Percentiles rank a stretch among this genome's conserved stretches.
Evolutionary conservation across 1,140 invertebrate genomes (phyloP).

Genomic region (Megathymus violae): DNA sequence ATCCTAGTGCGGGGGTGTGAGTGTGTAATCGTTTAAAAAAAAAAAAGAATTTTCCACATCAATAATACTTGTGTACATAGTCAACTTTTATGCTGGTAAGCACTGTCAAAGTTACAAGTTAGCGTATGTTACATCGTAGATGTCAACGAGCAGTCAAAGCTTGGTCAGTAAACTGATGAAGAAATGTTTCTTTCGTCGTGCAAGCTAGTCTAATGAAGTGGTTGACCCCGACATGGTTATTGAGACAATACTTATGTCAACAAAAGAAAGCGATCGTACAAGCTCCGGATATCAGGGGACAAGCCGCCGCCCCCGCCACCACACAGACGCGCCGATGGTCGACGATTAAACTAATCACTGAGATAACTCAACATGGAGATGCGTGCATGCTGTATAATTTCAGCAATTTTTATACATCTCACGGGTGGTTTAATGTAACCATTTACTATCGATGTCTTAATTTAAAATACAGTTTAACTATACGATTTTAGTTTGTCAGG

Average conservation of each 20-base stretch:
- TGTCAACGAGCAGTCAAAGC: no score
- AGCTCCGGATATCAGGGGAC: constrained; percentile 42
- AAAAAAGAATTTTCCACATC: no score
- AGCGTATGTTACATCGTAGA: no score
- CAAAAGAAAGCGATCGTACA: constrained; percentile 60
- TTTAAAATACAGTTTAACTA: constrained; percentile 52
- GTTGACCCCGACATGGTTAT: constrained; percentile 54
- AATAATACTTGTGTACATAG: no score
- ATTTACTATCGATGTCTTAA: constrained; percentile 61
- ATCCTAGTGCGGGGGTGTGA: no score
- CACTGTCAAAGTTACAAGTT: no score
- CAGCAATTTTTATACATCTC: constrained; percentile 66
- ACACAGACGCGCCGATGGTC: constrained; percentile 50
- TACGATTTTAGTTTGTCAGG: no score
- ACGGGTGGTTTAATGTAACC: constrained; percentile 61
- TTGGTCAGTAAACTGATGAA: constrained; percentile 39
- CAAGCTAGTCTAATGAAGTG: constrained; percentile 49
- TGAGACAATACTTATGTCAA: constrained; percentile 54
- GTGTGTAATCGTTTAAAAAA: no score
- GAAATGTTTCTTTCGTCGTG: constrained; percentile 43
- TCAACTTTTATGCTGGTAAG: no score
- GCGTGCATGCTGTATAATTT: constrained; percentile 71
- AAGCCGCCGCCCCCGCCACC: constrained; percentile 34
- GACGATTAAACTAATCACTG: constrained; percentile 73
- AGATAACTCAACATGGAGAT: constrained; percentile 65